These are phyloP conservation scores for Eulemur macaco DNA, from an alignment of 2,113 vertebrate species.

Conservation along the genomic window DNA sequence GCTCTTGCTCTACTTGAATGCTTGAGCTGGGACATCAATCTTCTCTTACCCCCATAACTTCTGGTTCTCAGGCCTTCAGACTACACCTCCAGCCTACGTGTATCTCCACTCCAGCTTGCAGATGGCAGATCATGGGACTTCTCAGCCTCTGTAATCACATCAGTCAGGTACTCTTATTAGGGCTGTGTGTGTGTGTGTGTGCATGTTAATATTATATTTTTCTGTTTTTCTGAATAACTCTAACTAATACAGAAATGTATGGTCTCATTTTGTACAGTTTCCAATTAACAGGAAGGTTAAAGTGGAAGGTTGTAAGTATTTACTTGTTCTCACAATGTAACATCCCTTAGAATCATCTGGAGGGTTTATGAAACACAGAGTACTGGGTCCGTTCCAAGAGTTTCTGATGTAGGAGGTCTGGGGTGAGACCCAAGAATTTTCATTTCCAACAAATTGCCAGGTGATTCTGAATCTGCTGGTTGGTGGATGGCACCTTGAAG, in stretches of 20 bases:
- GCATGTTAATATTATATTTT: not conserved
- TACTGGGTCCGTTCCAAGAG: not conserved
- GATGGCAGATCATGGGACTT: not conserved
- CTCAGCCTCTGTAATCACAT: not conserved
- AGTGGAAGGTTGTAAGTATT: not conserved
- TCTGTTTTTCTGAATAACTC: not conserved
- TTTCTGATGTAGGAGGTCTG: not conserved
- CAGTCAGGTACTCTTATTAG: not conserved
- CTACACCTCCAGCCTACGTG: not conserved
- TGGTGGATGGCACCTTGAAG: not conserved
- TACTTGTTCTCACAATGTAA: not conserved
- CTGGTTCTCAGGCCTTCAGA: not conserved
- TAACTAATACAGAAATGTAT: not conserved
- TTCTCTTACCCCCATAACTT: not conserved
- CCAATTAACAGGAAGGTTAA: not conserved
- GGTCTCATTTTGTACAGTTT: not conserved
- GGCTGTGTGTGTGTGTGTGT: not conserved
- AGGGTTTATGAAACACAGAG: not conserved
- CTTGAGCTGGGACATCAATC: not conserved
- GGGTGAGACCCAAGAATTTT: not conserved
- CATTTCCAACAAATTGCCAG: conserved; percentile 14
- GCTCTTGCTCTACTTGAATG: not conserved
- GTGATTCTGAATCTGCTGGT: not conserved
- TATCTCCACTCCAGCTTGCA: not conserved
- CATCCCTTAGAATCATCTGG: not conserved